Evolutionary conservation across 2,113 vertebrate species (phyloP), one percentile per base, ranked within the genome.

Genomic region (Gobius niger): DNA sequence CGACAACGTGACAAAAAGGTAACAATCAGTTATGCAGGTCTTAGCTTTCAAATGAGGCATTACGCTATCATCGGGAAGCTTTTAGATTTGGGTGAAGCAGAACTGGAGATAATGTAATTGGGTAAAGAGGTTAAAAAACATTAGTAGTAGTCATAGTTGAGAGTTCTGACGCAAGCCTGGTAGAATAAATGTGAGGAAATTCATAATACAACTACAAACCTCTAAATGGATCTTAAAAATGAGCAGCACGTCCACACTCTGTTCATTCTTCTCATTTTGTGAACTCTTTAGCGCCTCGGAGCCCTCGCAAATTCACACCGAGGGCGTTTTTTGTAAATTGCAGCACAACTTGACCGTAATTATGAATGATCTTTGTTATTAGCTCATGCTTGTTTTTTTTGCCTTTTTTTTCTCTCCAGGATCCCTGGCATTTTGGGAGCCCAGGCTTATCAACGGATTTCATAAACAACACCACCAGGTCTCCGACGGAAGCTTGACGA

Each of bases 351-450:
- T 56, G 65, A 69, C 50, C 40, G 65, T 84, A 82, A 85, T 85
- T 68, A 7, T 67, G 81, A 81, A 73, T 46, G 68, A 82, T 83
- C 65, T 56, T 53, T 66, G 79, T 77, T 77, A 62, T 73, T 75
- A 65, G 0, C 0, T 78, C 82, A 82, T 3, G 24, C 24, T 34
- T 34, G 24, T 34, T 34, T 34, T 34, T 34, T 34, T 34, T 1
- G n/a, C n/a, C n/a, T 34, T 34, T 34, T 34, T 83, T 69, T 80
- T 85, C 75, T 72, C n/a, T 18, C 7, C 4, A 5, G 62, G 50
- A 61, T 63, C 73, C 42, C 40, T 67, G 44, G 47, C 61, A 77
- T 81, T 82, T 63, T 66, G 68, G 52, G 16, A 63, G 57, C 57
- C 57, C 57, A 12, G 12, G 57, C 18, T 44, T 40, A 75, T 81